These are phyloP conservation scores for Fundulus diaphanus DNA, from an alignment of 2,797 vertebrate species.

Conservation along the genomic window DNA sequence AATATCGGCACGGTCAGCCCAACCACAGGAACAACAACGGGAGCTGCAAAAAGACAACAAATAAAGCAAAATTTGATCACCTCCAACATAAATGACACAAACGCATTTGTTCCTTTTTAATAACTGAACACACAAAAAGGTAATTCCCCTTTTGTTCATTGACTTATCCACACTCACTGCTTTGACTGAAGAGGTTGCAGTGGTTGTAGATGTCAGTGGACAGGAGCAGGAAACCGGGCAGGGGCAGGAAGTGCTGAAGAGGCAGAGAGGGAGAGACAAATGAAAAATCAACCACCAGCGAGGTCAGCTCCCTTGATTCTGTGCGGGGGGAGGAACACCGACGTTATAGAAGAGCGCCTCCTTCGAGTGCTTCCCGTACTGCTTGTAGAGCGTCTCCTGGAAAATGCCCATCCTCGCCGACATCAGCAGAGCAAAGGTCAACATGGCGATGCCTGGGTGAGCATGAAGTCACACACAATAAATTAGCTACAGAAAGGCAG, in stretches of 20 bases:
- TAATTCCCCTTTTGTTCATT: not conserved
- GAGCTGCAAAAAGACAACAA: conserved; percentile 78
- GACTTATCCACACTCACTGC: conserved; percentile 81
- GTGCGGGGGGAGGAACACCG: conserved; percentile 46
- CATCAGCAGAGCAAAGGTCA: conserved; percentile 96
- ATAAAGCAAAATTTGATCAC: not conserved
- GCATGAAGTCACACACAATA: not conserved
- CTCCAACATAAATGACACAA: not conserved
- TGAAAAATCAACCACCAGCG: not conserved
- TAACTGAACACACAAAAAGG: not conserved
- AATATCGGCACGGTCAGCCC: conserved; percentile 86
- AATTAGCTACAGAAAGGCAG: not conserved
- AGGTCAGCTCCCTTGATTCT: not conserved
- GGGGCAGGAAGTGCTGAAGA: conserved; percentile 90
- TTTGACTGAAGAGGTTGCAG: conserved; percentile 87
- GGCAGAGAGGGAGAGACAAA: not conserved
- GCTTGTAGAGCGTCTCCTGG: conserved; percentile 92
- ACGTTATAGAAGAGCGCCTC: conserved; percentile 98
- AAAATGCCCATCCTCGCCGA: conserved; percentile 99
- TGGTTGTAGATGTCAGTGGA: conserved; percentile 92
- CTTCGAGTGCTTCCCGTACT: conserved; percentile 93
- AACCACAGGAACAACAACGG: conserved; percentile 81
- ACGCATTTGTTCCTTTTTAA: not conserved
- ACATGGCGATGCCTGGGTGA: conserved; percentile 87
- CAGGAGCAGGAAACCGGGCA: conserved; percentile 94